These are phyloP conservation scores for Phoebastria nigripes DNA, from an alignment of 2,797 vertebrate species.

Conservation along the genomic window DNA sequence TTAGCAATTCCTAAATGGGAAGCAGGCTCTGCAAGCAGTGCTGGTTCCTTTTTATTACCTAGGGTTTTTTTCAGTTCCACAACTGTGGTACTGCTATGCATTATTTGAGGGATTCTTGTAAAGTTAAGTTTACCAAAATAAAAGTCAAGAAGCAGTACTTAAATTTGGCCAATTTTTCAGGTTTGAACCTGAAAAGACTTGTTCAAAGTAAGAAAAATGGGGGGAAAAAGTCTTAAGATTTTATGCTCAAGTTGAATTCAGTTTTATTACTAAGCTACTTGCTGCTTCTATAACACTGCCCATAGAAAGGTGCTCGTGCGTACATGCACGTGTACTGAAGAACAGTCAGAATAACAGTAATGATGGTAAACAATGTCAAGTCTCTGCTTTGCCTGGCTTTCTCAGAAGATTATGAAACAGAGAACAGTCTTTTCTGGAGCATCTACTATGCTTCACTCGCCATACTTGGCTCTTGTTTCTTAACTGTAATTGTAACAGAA, in stretches of 20 bases:
- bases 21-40: neutral
- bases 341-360: neutral
- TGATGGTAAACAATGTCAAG: neutral
- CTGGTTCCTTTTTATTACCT: neutral
- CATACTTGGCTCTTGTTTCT: neutral
- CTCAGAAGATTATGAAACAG: neutral
- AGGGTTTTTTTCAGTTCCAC: neutral
- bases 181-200: neutral
- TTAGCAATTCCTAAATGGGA: neutral
- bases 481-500: neutral
- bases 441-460: neutral
- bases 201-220: neutral
- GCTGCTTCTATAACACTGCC: neutral
- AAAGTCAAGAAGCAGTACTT: neutral
- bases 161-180: neutral
- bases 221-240: neutral
- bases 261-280: neutral
- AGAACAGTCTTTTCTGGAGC: neutral
- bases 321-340: fast-evolving
- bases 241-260: neutral
- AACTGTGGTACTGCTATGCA: fast-evolving
- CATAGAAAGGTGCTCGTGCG: fast-evolving
- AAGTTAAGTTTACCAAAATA: neutral
- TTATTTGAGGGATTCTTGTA: neutral
- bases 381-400: neutral